Conservation (phyloP, 2,797 vertebrate genomes). For the Choloepus didactylus region DNA sequence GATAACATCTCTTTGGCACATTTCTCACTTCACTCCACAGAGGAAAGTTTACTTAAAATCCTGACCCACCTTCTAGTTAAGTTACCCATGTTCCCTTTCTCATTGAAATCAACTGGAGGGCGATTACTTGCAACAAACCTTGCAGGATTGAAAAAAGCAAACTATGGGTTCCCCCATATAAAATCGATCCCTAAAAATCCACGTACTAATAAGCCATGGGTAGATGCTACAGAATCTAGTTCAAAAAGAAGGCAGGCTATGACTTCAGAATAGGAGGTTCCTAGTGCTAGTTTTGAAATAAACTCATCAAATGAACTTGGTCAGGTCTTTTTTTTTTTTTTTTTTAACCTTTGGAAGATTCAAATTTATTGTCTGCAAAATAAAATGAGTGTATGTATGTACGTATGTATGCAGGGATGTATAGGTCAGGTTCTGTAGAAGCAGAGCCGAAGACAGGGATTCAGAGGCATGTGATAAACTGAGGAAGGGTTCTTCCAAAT, state of each 20-base stretch:
- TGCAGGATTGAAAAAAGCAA: neutral
- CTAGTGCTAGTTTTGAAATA: neutral
- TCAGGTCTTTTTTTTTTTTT: neutral
- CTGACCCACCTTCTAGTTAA: conserved; percentile 18
- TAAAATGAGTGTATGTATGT: neutral
- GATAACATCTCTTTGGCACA: conserved; percentile 59
- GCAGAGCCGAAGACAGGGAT: neutral
- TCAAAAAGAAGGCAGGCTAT: neutral
- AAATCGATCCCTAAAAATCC: neutral
- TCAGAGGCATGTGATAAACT: neutral
- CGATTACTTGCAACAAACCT: neutral
- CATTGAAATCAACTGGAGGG: neutral
- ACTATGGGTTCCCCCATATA: neutral
- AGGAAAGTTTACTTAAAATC: conserved; percentile 40
- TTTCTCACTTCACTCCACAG: neutral
- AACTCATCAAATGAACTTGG: neutral
- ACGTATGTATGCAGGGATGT: too few species aligned
- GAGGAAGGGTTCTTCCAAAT: neutral
- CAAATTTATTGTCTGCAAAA: neutral
- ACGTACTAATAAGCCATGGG: neutral
- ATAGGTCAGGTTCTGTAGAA: neutral
- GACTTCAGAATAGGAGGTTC: conserved; percentile 2
- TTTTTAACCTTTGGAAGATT: neutral
- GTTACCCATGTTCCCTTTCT: neutral
- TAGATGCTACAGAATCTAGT: neutral